Base-by-base conservation (phyloP, 2,113 vertebrate genomes). In the western clawed frog (Xenopus tropicalis) region DNA sequence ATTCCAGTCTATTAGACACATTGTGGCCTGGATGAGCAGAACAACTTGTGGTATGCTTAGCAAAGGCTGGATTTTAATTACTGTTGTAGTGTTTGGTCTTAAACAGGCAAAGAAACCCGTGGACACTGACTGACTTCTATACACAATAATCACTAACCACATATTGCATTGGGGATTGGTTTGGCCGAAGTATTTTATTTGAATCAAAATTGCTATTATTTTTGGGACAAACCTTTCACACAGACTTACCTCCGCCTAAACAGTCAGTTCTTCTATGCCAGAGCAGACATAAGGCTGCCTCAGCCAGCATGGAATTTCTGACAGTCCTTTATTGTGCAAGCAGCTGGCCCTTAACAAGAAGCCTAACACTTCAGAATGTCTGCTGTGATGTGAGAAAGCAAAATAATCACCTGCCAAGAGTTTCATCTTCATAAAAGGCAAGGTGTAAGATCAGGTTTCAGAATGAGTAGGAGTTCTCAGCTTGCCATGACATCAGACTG, bases 401-500 rank as follows among this genome's bases (percentile, higher is more conserved):
- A 88, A 87, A 83, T 85, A 87, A 89, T 89, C 88, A 88, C 83
- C 86, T 87, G 88, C 79, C 86, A 85, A 71, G 81, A 78, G 78
- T 81, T 83, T 82, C 64, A 76, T 81, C 84, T 81, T 83, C 79
- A 78, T 79, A 80, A 86, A 83, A 84, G 84, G 80, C 84, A 79
- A 71, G 80, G 85, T 83, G 69, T 69, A 62, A 66, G 85, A 83
- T 87, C 82, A 11, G 72, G 83, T 89, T 89, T 85, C 88, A 77
- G 67, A 84, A 57, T 0, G 78, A 9, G 80, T 59, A 81, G 85
- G 85, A 77, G 77, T 43, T 14, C 17, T 0, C 77, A 51, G 43
- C 79, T 9, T 0, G 0, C 72, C 1, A 81, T 79, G 86, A 86
- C 85, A 83, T 82, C 66, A 0, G 72, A 52, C 43, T 83, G 86